A percentile compares a stretch with the other conserved stretches of the same genome.
These are phyloP conservation scores for Odontophorus gujanensis DNA, from an alignment of 2,113 vertebrate genomes.

Conservation along the genomic window DNA sequence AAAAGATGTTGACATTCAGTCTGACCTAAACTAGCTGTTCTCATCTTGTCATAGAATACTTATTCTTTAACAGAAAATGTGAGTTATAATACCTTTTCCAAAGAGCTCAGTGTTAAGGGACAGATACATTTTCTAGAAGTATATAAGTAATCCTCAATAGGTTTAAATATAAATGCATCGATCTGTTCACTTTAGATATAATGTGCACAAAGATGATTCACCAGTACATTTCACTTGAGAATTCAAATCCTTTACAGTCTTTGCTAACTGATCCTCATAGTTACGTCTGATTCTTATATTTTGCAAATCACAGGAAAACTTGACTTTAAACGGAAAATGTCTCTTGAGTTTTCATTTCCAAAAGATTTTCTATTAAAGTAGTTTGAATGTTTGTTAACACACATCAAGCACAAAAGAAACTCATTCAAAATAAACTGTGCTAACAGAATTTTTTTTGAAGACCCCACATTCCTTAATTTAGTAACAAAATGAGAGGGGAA, in stretches of 20 bases:
- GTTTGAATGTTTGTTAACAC: background rate
- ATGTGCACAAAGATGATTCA: background rate
- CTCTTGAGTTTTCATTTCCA: background rate
- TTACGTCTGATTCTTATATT: background rate
- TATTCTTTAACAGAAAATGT: background rate
- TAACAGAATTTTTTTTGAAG: background rate
- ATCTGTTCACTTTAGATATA: background rate
- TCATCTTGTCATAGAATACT: background rate
- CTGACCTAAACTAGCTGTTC: background rate
- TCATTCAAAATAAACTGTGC: background rate
- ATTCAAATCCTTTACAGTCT: background rate
- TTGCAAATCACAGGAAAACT: background rate
- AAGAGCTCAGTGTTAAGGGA: background rate
- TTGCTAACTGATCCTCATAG: background rate
- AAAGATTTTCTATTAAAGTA: background rate
- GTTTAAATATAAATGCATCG: background rate
- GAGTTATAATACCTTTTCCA: background rate
- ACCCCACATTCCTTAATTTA: background rate
- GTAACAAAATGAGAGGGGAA: background rate
- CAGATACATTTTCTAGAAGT: background rate
- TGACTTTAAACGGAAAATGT: background rate
- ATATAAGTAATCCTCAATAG: background rate
- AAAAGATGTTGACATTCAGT: background rate
- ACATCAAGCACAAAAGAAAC: background rate
- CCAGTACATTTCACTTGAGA: background rate